Conservation (phyloP, 2,113 vertebrate species). For the Phycodurus eques region DNA sequence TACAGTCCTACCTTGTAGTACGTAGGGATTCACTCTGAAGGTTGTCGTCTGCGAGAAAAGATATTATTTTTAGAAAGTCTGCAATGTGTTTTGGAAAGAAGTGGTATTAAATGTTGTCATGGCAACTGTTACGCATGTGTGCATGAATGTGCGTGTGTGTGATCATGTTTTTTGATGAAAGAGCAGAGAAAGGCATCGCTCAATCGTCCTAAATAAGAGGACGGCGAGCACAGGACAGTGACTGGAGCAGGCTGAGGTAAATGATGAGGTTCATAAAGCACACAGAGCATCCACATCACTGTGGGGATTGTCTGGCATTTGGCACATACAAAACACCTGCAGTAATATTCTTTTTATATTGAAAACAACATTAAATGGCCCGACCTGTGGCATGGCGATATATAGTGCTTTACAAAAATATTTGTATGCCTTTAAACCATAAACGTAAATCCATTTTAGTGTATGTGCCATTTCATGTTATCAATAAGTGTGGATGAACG, state of each 20-base stretch:
- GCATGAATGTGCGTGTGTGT: constrained; percentile 19
- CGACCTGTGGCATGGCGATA: no score
- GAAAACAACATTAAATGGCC: no score
- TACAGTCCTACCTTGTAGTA: constrained; percentile 25
- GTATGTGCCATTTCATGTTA: no score
- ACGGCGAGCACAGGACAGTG: neutral
- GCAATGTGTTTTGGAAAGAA: constrained; percentile 69
- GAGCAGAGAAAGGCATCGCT: constrained; percentile 23
- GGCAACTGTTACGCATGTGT: constrained; percentile 66
- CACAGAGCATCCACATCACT: no score
- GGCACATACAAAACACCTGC: no score
- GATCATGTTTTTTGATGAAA: constrained; percentile 36
- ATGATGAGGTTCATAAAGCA: no score
- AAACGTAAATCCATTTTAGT: no score
- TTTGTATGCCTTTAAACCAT: no score
- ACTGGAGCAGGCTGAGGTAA: neutral
- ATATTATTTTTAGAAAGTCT: constrained; percentile 79
- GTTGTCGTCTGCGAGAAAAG: constrained; percentile 52
- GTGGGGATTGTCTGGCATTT: no score
- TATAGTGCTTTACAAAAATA: no score
- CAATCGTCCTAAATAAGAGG: constrained; percentile 30
- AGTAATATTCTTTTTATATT: no score
- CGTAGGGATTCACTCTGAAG: constrained; percentile 22
- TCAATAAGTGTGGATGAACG: no score
- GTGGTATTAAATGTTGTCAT: constrained; percentile 69